Evolutionary conservation across 2,113 vertebrate species (phyloP), one percentile per base, ranked within the genome.

Genomic region (Regulus satrapa): DNA sequence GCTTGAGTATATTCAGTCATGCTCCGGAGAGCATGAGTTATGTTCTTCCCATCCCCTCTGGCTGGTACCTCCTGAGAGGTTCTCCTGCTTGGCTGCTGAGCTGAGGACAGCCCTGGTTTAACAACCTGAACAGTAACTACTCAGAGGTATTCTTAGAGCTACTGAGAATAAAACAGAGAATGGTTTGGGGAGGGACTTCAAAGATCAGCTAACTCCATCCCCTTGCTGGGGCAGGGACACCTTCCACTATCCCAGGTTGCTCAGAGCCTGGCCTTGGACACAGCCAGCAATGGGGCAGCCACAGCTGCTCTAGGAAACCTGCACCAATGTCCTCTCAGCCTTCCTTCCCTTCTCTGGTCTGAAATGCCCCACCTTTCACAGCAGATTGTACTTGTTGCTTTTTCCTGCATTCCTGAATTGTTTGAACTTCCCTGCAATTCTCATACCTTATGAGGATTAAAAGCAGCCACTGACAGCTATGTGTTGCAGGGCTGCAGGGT

Each of bases 361-460:
- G 40, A 40, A 10, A 10, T 4, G 12, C n/a, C 18, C 28, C 32
- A 61, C 21, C n/a, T 52, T 38, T 52, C 15, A 20, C 29, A 62
- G 46, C 5, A 46, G 32, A 32, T 8, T 69, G 5, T 18, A 40
- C 29, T 61, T 59, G 11, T 32, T 59, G 18, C 11, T n/a, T 83
- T 68, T 18, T 45, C 21, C 56, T 61, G 28, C 46, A 1, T 81
- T 62, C 17, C 10, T 31, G 36, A 61, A 21, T 14, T 46, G 8
- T 32, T 77, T 1, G 1, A 49, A 25, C 14, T 78, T 78, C 19
- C 31, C 51, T 54, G 38, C 6, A 12, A 2, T 21, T 66, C 55
- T 45, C 6, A 1, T 73, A 26, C 20, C 18, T 63, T 36, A 18
- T 0, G 0, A 51, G 14, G 61, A 43, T 36, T 54, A 28, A 41